Evolutionary conservation across 2,797 vertebrate genomes (phyloP), one percentile per base, ranked within the genome.

Genomic region (Squalus acanthias): DNA sequence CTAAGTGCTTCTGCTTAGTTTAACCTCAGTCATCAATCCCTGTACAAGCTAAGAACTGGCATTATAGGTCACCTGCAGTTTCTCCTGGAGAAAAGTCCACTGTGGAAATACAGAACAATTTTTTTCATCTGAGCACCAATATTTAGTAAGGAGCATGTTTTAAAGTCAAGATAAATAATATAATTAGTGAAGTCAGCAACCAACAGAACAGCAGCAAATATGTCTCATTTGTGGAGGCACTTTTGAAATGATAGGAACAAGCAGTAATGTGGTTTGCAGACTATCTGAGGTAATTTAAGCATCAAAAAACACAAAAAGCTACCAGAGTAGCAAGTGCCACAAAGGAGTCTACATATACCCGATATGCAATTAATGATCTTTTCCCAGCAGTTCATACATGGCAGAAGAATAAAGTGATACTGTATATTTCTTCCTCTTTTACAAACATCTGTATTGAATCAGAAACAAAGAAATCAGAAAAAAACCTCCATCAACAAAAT

Each of bases 401-500:
- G 57, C 9, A 63, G 24, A 63, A 63, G 88, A 91, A 57, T 91
- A 33, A 91, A 82, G n/a, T 46, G 3, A 82, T 63, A 33, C 74
- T 76, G 7, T 76, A 33, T 33, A 76, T 63, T 63, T 63, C 57
- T 60, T n/a, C 24, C 50, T 53, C 69, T 57, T 95, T 95, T 50
- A 95, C 70, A 95, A 72, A 72, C 9, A 95, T 70, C 12, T 29
- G 39, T 53, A 74, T 15, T 72, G 93, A 95, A 74, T 50, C 13
- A 57, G 46, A 26, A 95, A 57, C 8, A 95, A 74, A 74, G 70
- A 95, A 95, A 74, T 95, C 29, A 95, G 10, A 24, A 69, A 69
- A 8, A 95, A 95, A 15, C 24, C 26, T 74, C 94, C 53, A 74
- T 95, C 94, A 95, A 95, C 9, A 95, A 74, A 74, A 95, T 76